Conservation (phyloP, 2,113 vertebrate species). For the Cyprinodon brontotheroides region DNA sequence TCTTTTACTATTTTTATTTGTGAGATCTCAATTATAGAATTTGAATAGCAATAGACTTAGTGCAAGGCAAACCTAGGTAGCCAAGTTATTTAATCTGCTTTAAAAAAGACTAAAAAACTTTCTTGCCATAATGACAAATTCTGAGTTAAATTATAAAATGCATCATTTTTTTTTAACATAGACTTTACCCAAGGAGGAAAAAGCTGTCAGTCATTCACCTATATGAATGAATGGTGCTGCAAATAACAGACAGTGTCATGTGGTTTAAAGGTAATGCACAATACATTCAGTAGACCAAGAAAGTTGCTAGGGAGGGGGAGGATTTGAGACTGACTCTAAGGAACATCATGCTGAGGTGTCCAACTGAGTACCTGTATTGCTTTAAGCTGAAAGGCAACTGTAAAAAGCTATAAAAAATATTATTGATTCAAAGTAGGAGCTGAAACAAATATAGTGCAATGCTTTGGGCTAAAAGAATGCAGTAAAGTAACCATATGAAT, state of each 20-base stretch:
- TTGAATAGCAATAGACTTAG: too few species aligned
- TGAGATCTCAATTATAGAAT: too few species aligned
- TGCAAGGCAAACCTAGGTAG: too few species aligned
- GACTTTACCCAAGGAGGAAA: constrained; percentile 3
- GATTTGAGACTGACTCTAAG: constrained; percentile 19
- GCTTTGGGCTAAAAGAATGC: not conserved
- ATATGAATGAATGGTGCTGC: not conserved
- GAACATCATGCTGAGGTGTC: constrained; percentile 24
- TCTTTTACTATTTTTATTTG: too few species aligned
- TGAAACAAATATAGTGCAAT: not conserved
- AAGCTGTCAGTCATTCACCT: constrained; percentile 13
- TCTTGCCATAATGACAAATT: not conserved
- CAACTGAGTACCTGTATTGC: constrained; percentile 22
- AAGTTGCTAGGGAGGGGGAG: not conserved
- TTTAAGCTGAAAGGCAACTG: not conserved
- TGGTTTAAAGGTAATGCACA: not conserved
- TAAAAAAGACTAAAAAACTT: not conserved
- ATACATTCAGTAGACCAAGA: not conserved
- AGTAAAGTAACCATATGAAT: constrained; percentile 10
- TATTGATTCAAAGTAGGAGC: not conserved
- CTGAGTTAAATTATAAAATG: not conserved
- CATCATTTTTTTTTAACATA: not conserved
- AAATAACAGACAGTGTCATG: not conserved
- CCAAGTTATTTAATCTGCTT: not conserved
- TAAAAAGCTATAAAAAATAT: too few species aligned